A percentile compares a stretch with the other conserved stretches of the same genome.
Conservation (phyloP, 30 jellyfish, hydroid and myxozoan genomes). For the Cassiopea andromeda region DNA sequence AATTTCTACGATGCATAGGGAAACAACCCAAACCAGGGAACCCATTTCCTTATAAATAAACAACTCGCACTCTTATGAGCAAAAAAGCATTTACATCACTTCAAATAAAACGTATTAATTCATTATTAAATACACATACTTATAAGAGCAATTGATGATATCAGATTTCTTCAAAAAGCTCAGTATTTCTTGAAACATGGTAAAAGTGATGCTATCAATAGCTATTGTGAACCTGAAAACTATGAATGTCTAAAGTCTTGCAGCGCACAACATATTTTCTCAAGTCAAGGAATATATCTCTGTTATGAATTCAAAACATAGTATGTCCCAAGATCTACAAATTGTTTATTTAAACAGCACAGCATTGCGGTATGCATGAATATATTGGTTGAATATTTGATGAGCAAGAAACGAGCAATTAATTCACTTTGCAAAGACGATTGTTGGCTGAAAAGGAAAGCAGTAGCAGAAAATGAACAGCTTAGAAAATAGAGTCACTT, state of each 20-base stretch:
- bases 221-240: no score
- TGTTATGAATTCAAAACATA: neutral
- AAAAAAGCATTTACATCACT: no score
- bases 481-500: neutral
- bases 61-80: no score
- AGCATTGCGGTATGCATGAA: neutral
- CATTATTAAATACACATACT: no score
- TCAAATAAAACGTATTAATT: no score
- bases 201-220: no score
- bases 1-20: no score
- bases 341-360: neutral
- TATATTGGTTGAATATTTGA: neutral
- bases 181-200: no score
- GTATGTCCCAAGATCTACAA: neutral
- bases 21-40: no score
- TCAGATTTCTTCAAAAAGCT: no score
- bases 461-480: neutral
- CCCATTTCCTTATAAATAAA: no score
- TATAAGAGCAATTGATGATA: no score
- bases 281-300: neutral
- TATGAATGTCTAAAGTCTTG: neutral
- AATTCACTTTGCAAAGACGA: neutral
- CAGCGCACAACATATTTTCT: neutral
- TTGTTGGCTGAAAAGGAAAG: neutral
- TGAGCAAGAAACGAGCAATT: neutral